These are phyloP conservation scores for Silurus meridionalis DNA, from an alignment of 2,113 vertebrate species.

Conservation along the genomic window DNA sequence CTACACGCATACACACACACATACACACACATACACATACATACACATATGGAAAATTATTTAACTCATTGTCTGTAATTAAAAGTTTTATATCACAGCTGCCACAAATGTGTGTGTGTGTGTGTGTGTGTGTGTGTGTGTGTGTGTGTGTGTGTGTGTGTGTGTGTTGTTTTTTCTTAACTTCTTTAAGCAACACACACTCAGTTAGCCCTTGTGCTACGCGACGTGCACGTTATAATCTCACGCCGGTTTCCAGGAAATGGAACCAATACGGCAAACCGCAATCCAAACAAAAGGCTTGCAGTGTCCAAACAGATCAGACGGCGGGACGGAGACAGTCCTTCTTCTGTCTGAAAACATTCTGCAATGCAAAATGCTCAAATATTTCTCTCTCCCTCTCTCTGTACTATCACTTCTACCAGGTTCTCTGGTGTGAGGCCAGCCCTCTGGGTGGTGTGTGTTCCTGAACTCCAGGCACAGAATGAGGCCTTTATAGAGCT, in stretches of 20 bases:
- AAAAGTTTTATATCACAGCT: constrained; percentile 5
- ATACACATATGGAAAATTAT: not conserved
- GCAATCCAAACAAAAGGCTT: constrained; percentile 57
- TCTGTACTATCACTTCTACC: not conserved
- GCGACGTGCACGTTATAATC: constrained; percentile 17
- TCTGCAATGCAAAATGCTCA: not conserved
- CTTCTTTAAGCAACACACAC: constrained; percentile 25
- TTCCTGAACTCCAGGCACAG: constrained; percentile 38
- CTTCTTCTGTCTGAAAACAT: constrained; percentile 32
- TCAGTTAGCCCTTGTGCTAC: not conserved
- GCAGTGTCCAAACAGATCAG: constrained; percentile 34
- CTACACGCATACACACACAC: not conserved
- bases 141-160: no score
- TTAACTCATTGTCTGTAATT: not conserved
- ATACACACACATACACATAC: not conserved
- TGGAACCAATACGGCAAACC: constrained; percentile 53
- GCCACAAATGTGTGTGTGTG: not conserved
- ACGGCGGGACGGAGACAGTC: constrained; percentile 9
- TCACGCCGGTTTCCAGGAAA: constrained; percentile 48
- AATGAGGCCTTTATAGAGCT: constrained; percentile 68
- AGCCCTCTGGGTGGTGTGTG: constrained; percentile 26
- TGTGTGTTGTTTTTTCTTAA: not conserved
- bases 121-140: not conserved
- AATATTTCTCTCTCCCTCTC: not conserved
- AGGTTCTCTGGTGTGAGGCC: not conserved